Evolutionary conservation across 2,888 invertebrate species (phyloP).

Genomic region (Apotomis betuletana): DNA sequence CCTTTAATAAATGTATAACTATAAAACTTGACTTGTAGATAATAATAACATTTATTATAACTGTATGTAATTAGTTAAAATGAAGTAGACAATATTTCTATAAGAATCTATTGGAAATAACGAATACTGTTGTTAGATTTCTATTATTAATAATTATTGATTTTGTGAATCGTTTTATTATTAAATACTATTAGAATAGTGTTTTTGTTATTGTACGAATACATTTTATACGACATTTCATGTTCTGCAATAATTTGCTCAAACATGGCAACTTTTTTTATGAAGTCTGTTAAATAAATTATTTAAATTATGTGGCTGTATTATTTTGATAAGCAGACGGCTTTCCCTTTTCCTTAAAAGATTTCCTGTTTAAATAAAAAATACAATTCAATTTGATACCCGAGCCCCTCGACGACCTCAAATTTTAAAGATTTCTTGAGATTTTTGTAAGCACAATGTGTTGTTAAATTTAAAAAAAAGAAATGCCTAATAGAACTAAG

Average conservation of each 20-base stretch:
- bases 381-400: too few relatives aligned
- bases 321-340: conserved; percentile 41
- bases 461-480: too few relatives aligned
- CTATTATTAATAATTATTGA: conserved; percentile 45
- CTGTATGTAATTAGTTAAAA: conserved; percentile 44
- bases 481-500: too few relatives aligned
- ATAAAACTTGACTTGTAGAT: conserved; percentile 37
- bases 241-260: conserved; percentile 76
- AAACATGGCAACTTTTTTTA: conserved; percentile 73
- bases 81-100: conserved; percentile 74
- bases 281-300: conserved; percentile 77
- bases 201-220: conserved; percentile 61
- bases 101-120: conserved; percentile 60
- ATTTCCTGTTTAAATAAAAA: not conserved
- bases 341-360: not conserved
- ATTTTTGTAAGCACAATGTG: too few relatives aligned
- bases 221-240: conserved; percentile 78
- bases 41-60: conserved; percentile 30
- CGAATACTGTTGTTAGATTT: conserved; percentile 39
- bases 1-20: not conserved
- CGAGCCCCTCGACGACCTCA: too few relatives aligned
- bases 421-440: too few relatives aligned
- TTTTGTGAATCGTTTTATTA: conserved; percentile 54
- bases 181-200: conserved; percentile 59
- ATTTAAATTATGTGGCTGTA: conserved; percentile 53